phyloP scores from a whole-genome alignment of 1,140 invertebrate species.

The Cataglyphis hispanica region DNA sequence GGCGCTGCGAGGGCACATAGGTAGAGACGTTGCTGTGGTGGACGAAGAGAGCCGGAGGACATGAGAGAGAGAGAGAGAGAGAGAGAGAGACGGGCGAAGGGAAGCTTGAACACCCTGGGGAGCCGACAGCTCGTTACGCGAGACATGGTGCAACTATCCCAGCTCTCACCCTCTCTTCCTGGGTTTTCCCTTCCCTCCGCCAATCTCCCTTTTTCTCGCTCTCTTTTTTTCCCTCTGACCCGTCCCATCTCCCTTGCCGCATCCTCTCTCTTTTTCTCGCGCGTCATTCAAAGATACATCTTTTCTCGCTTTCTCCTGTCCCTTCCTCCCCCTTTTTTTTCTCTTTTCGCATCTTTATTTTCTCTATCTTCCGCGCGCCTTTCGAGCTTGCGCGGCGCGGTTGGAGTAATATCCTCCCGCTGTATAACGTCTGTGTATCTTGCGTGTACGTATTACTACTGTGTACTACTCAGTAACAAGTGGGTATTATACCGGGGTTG shows the following conservation, averaged over 20 bases:
- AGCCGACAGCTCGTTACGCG: constrained; percentile 85
- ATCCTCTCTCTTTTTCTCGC: neutral
- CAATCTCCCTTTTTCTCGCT: constrained; percentile 48
- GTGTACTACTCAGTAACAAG: constrained; percentile 79
- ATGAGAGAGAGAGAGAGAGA: constrained; percentile 52
- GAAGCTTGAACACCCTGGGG: constrained; percentile 83
- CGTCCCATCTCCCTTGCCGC: neutral
- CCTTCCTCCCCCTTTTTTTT: constrained; percentile 57
- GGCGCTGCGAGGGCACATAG: constrained; percentile 59
- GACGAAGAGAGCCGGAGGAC: constrained; percentile 53
- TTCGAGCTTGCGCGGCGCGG: constrained; percentile 64
- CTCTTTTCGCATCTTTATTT: constrained; percentile 58
- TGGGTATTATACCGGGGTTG: constrained; percentile 76
- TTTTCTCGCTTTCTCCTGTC: constrained; percentile 51
- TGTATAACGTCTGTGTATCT: constrained; percentile 34
- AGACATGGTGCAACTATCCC: constrained; percentile 82
- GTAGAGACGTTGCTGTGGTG: constrained; percentile 63
- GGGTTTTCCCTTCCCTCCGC: constrained; percentile 49
- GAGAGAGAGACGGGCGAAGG: constrained; percentile 66
- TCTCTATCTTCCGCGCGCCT: constrained; percentile 24
- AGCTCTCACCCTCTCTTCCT: constrained; percentile 64
- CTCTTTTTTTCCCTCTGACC: constrained; percentile 41
- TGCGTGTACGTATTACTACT: constrained; percentile 74
- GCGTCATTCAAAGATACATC: neutral
- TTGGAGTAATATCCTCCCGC: constrained; percentile 75